Evolutionary conservation across 2,888 invertebrate species (phyloP).

Genomic region (Ellobium chinense): DNA sequence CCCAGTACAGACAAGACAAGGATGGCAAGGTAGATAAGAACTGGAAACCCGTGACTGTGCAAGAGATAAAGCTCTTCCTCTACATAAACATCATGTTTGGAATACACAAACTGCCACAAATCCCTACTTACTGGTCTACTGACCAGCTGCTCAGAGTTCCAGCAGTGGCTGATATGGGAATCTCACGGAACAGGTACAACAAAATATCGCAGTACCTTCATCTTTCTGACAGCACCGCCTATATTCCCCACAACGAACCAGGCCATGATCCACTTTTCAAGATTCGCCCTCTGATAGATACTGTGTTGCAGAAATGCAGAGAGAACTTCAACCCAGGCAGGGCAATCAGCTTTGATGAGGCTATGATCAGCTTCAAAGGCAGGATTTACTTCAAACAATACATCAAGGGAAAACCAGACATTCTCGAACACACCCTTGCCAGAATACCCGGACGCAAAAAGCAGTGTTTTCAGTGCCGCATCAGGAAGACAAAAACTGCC

Average conservation of each 20-base stretch:
- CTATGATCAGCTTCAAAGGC: not conserved
- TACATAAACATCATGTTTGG: slow-evolving; percentile 3
- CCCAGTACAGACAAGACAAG: not conserved
- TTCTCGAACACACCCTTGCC: not conserved
- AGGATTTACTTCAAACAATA: not conserved
- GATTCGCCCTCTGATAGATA: not conserved
- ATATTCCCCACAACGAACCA: not conserved
- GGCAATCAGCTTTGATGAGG: not conserved
- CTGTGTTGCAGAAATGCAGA: not conserved
- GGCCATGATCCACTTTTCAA: slow-evolving; percentile 1
- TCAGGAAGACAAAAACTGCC: not conserved
- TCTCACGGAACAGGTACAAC: not conserved
- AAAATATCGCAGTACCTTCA: not conserved
- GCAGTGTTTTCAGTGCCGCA: not conserved
- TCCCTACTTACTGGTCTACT: not conserved
- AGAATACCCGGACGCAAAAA: slow-evolving; percentile 7
- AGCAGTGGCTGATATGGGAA: not conserved
- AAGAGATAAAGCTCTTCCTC: not conserved
- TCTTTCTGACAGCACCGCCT: not conserved
- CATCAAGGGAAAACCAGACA: not conserved
- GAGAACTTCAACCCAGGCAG: not conserved
- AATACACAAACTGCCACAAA: not conserved
- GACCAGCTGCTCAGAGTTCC: not conserved
- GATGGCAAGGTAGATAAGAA: not conserved
- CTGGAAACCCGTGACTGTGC: not conserved